phyloP scores from a whole-genome alignment of 1,140 invertebrate species.

The Drosophila nikananu region DNA sequence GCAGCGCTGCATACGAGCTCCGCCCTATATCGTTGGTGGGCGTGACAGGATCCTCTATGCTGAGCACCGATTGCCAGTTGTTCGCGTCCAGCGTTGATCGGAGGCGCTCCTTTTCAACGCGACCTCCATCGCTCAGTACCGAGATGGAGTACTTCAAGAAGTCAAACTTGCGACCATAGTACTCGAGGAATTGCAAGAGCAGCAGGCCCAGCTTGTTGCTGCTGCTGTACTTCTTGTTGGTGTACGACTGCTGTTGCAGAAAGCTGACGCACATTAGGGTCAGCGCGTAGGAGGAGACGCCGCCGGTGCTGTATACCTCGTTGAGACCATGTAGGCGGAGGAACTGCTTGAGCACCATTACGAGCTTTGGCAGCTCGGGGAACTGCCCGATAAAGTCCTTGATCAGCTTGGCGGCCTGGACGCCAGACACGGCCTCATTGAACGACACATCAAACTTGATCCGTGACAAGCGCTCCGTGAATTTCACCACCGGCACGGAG shows the following conservation, averaged over 20 bases:
- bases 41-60: conserved; percentile 67
- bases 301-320: conserved; percentile 58
- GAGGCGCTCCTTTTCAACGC: conserved; percentile 50
- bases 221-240: conserved; percentile 16
- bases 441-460: conserved; percentile 68
- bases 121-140: conserved; percentile 30
- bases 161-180: conserved; percentile 67
- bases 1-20: conserved; percentile 54
- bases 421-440: conserved; percentile 49
- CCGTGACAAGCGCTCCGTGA: conserved; percentile 54
- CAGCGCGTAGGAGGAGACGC: conserved; percentile 61
- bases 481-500: conserved; percentile 62
- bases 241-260: conserved; percentile 40
- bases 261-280: conserved; percentile 67
- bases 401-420: conserved; percentile 58
- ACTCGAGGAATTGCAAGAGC: conserved; percentile 65
- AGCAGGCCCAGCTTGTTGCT: conserved; percentile 52
- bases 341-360: conserved; percentile 63
- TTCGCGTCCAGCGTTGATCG: conserved; percentile 12
- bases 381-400: conserved; percentile 46
- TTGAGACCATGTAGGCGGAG: conserved; percentile 52
- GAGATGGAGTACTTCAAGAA: conserved; percentile 59
- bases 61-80: conserved; percentile 58
- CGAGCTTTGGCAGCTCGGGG: conserved; percentile 62
- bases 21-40: conserved; percentile 67